phyloP scores from a whole-genome alignment of 1,140 invertebrate genomes.

The Drosophila bipectinata region DNA sequence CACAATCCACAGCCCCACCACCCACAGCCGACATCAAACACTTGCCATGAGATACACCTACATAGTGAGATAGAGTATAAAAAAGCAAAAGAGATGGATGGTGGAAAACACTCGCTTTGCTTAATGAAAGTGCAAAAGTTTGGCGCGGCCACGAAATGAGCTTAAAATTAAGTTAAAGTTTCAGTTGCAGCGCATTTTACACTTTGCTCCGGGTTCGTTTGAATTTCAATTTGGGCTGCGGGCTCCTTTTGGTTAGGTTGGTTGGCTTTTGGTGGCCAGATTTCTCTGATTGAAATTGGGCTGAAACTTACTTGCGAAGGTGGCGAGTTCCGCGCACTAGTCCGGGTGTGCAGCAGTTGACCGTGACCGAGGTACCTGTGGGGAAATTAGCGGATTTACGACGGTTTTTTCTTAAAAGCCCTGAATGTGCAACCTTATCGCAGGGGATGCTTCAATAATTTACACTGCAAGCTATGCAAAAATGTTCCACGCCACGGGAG shows the following conservation, averaged over 20 bases:
- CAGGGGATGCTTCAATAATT: slow-evolving; percentile 54
- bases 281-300: slow-evolving; percentile 7
- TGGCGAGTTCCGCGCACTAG: slow-evolving; percentile 88
- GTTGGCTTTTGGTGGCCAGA: slow-evolving; percentile 23
- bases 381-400: slow-evolving; percentile 42
- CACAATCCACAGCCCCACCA: not conserved
- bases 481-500: slow-evolving; percentile 1
- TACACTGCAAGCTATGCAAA: slow-evolving; percentile 42
- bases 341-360: slow-evolving; percentile 90
- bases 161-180: slow-evolving; percentile 72
- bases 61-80: not conserved
- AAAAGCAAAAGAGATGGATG: not conserved
- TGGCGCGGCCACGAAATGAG: slow-evolving; percentile 62
- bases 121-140: slow-evolving; percentile 74
- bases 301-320: slow-evolving; percentile 84
- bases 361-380: slow-evolving; percentile 87
- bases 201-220: slow-evolving; percentile 31
- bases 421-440: slow-evolving; percentile 23
- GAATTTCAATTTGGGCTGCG: slow-evolving; percentile 41
- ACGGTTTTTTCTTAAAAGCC: slow-evolving; percentile 25
- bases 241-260: slow-evolving; percentile 11
- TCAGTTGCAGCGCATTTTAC: slow-evolving; percentile 37
- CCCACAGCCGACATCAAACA: slow-evolving; percentile 13
- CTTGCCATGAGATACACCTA: slow-evolving; percentile 11
- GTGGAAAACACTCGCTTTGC: slow-evolving; percentile 20